Evolutionary conservation across 2,113 vertebrate species (phyloP).

Genomic region (Corythornis madagascariensis): DNA sequence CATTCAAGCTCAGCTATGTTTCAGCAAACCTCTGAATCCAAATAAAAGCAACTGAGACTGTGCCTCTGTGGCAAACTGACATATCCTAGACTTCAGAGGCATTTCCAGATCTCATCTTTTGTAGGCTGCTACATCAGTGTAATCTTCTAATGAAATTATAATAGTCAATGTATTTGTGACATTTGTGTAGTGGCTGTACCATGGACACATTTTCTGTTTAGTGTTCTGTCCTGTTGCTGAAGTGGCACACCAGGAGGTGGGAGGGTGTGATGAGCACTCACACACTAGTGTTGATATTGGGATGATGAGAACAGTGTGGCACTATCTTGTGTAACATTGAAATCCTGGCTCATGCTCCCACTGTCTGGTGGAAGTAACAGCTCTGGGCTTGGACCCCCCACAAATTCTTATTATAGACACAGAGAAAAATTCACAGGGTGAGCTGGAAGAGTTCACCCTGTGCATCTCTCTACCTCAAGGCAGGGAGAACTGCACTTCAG

Average conservation of each 20-base stretch:
- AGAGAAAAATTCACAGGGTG: background rate
- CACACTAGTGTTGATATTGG: background rate
- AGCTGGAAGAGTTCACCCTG: background rate
- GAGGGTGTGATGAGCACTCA: background rate
- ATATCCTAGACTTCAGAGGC: background rate
- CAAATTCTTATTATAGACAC: background rate
- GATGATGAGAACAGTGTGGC: background rate
- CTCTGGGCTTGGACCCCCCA: background rate
- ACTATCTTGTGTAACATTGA: background rate
- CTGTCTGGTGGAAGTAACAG: background rate
- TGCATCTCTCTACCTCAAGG: background rate
- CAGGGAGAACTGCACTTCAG: background rate
- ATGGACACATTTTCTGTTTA: background rate
- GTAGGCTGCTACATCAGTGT: background rate
- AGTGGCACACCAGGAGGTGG: background rate
- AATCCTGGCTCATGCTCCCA: background rate
- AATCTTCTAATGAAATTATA: background rate
- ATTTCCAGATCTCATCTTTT: background rate
- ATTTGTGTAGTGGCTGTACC: background rate
- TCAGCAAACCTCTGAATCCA: background rate
- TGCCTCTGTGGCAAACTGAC: background rate
- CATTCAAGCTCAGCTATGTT: background rate
- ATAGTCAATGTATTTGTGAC: background rate
- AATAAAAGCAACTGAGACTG: background rate
- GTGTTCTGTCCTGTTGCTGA: background rate